Percentiles rank a stretch among this genome's conserved stretches.
Conservation (phyloP, 2,113 vertebrate genomes). For the Morone saxatilis region DNA sequence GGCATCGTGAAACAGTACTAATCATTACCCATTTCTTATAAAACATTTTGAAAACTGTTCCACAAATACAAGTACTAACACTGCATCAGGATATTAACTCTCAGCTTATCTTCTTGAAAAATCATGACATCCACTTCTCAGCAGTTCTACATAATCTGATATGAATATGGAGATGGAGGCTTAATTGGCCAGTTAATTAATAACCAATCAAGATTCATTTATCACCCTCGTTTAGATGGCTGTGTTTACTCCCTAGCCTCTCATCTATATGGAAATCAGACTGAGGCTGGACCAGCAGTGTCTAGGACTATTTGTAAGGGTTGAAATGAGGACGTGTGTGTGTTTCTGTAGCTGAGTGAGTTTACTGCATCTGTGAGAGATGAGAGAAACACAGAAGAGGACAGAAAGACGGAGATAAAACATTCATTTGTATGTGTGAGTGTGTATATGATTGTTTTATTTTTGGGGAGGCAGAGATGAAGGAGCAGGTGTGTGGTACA, state of each 20-base stretch:
- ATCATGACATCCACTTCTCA: slow-evolving; percentile 33
- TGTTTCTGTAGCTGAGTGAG: background rate
- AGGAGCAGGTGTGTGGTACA: background rate
- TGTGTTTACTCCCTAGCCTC: slow-evolving; percentile 57
- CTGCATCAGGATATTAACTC: background rate
- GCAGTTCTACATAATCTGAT: slow-evolving; percentile 46
- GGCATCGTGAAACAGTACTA: background rate
- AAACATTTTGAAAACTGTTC: background rate
- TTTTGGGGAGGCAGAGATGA: fast-evolving
- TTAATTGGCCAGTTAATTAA: slow-evolving; percentile 74
- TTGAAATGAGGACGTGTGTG: slow-evolving; percentile 9
- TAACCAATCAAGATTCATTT: slow-evolving; percentile 72
- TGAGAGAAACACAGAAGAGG: background rate
- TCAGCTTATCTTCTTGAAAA: slow-evolving; percentile 24
- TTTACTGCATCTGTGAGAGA: background rate
- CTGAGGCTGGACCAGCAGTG: slow-evolving; percentile 1
- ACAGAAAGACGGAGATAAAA: too few species aligned
- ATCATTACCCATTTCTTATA: background rate
- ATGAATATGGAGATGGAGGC: slow-evolving; percentile 59
- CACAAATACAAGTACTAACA: background rate
- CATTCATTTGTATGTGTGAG: background rate
- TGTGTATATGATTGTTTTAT: background rate
- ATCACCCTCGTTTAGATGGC: slow-evolving; percentile 50
- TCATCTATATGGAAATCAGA: slow-evolving; percentile 77
- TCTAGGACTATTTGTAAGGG: background rate